Evolutionary conservation across 2,888 invertebrate species (phyloP), one percentile per base, ranked within the genome.

Genomic region (Hoplodrina ambigua): DNA sequence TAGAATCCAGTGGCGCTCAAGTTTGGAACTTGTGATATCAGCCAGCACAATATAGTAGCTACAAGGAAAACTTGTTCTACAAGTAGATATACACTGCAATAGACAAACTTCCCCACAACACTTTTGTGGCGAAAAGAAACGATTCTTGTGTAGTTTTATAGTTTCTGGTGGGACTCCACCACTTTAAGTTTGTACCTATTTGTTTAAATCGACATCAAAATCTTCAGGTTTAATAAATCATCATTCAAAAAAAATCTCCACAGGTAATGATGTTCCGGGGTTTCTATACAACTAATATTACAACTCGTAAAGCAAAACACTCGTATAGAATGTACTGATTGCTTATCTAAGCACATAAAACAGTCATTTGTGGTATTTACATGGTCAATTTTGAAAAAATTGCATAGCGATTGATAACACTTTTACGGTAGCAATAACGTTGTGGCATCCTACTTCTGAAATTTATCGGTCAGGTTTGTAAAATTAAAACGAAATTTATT

Each of bases 31-130:
- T 41, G 54, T 46, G 54, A 64, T 77, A 77, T 60, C 65, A 25
- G 59, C 17, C 80, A 64, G 56, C 55, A 60, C 63, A 60, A 64
- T 57, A 64, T 41, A 66, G 59, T 63, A 57, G 63, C 75, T 64
- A 75, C 76, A 58, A 57, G 54, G 53, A 70, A 80, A 80, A 80
- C 59, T 78, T 78, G 50, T 8, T 44, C 19, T 44, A 63, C 53
- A 58, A 37, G 55, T 63, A 25, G 25, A 25, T 25, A 25, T 63
- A 64, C 57, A 58, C 50, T 50, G 7, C 80, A 56, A 66, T 63
- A 65, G 80, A 70, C 66, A 70, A 78, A 78, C 76, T 78, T 49
- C 1, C 53, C 33, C 56, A 70, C 80, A 63, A 67, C 76, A 61
- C 76, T 78, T 62, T 57, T 68, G 63, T 74, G 56, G 56, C 20